These are phyloP conservation scores for Parus major DNA, from an alignment of 2,113 vertebrate genomes.

Conservation along the genomic window DNA sequence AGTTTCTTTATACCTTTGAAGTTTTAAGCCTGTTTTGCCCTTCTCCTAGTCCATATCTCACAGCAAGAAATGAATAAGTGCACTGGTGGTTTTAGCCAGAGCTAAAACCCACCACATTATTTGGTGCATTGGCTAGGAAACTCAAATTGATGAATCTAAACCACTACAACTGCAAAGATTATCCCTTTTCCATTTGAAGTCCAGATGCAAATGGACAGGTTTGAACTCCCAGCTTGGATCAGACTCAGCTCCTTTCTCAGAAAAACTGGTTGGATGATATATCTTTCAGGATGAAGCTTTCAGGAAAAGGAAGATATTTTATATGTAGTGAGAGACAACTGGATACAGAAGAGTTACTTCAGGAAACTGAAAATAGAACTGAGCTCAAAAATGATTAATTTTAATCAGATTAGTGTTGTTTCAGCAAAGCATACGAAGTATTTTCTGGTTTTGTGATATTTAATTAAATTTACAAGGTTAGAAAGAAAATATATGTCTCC, in stretches of 20 bases:
- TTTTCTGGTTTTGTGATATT: neutral
- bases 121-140: too few relatives aligned
- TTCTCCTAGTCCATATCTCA: too few relatives aligned
- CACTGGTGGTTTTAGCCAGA: too few relatives aligned
- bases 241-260: neutral
- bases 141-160: too few relatives aligned
- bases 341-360: neutral
- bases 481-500: neutral
- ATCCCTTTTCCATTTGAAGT: neutral
- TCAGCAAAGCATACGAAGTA: neutral
- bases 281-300: neutral
- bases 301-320: neutral
- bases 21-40: too few relatives aligned
- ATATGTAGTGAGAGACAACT: neutral
- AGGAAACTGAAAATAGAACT: neutral
- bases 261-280: neutral
- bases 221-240: neutral
- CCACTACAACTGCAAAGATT: neutral
- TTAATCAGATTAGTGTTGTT: neutral
- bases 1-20: too few relatives aligned
- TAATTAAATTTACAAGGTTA: constrained; percentile 15
- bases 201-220: neutral
- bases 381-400: neutral
- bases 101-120: too few relatives aligned
- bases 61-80: too few relatives aligned